phyloP scores from a whole-genome alignment of 2,888 invertebrate species.

The Andrena praecox region DNA sequence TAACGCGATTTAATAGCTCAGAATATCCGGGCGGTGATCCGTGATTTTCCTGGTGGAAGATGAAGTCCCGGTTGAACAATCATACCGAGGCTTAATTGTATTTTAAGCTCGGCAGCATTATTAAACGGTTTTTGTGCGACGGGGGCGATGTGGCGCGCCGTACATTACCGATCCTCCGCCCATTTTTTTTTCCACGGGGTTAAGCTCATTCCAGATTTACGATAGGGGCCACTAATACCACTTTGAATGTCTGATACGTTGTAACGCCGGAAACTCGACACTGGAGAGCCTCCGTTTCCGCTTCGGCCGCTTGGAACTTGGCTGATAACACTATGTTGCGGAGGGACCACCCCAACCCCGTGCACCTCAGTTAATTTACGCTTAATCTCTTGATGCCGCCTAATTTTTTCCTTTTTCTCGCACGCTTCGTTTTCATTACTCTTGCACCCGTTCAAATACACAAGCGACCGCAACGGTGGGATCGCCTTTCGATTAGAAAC shows the following conservation, averaged over 20 bases:
- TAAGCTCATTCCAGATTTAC: slow-evolving; percentile 64
- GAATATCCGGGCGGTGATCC: slow-evolving; percentile 1
- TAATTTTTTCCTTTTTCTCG: slow-evolving; percentile 40
- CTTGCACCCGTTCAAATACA: neutral
- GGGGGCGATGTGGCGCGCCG: neutral
- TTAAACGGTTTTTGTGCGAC: slow-evolving; percentile 46
- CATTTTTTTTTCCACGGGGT: slow-evolving; percentile 44
- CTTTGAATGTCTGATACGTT: slow-evolving; percentile 68
- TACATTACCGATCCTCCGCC: slow-evolving; percentile 44
- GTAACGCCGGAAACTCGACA: slow-evolving; percentile 58
- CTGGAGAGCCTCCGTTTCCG: slow-evolving; percentile 49
- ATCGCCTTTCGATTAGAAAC: neutral
- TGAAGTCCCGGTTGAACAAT: slow-evolving; percentile 28
- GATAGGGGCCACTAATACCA: slow-evolving; percentile 59
- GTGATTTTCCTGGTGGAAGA: slow-evolving; percentile 5
- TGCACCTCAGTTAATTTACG: slow-evolving; percentile 54
- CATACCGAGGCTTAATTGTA: slow-evolving; percentile 33
- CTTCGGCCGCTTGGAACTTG: slow-evolving; percentile 53
- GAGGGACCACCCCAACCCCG: slow-evolving; percentile 32
- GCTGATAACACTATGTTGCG: slow-evolving; percentile 63
- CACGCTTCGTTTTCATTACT: neutral
- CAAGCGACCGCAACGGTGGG: neutral
- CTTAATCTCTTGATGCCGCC: slow-evolving; percentile 57
- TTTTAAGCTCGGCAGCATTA: slow-evolving; percentile 39
- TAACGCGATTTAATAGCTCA: slow-evolving; percentile 11